Base-by-base conservation (phyloP, 2,888 invertebrate species). In the Drosophila recens region DNA sequence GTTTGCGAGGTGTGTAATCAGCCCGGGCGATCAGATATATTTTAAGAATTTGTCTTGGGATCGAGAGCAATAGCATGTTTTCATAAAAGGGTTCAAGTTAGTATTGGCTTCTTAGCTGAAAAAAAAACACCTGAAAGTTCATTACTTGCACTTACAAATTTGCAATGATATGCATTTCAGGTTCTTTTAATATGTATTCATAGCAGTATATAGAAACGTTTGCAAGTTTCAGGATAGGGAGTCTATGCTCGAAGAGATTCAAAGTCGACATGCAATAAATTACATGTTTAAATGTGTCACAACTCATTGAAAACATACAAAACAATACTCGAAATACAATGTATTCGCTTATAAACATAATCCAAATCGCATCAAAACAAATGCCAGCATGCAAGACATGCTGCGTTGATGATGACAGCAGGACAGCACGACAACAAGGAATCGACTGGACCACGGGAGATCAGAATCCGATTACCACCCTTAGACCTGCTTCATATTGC, bases 361-460 rank as follows among this genome's bases (percentile, higher is more conserved):
- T 87, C 90, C 85, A 82, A 87, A 75, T 80, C 79, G 27, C 75
- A 87, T 87, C 90, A 87, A 80, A 89, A 87, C 88, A 87, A 87
- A 66, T 68, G 49, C 46, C 42, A 51, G 58, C 49, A 51, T 15
- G 51, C 23, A 67, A 71, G 67, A 66, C 83, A 72, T 72, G 81
- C 75, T 82, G 83, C n/a, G 64, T 10, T 58, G 72, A 71, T 83
- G 74, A 80, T 72, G 72, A 80, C 72, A 78, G 66, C 72, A 75
- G 65, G 72, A 69, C 72, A 78, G 67, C 72, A 75, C 59, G 72
- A 67, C 70, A 54, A 48, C n/a, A 56, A 72, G 54, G 46, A 51
- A 54, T 70, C 40, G 69, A 9, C 36, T 23, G 43, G 64, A 58
- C 71, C 64, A 64, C 61, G 68, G 53, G 54, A 71, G 69, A 67